Conservation (phyloP, 2,888 invertebrate genomes). For the Dynastes hyllus region DNA sequence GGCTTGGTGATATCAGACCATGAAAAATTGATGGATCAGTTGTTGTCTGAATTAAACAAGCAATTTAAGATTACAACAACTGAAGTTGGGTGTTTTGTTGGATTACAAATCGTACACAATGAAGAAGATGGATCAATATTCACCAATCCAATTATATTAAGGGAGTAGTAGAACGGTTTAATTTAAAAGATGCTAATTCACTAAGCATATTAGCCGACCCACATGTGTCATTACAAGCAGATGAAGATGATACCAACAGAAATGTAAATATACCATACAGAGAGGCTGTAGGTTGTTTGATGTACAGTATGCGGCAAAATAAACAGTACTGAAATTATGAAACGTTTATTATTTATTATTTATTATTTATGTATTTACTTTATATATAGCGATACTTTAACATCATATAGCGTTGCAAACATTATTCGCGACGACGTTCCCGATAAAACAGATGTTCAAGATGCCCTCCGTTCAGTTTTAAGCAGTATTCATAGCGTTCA, state of each 20-base stretch:
- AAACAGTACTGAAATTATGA: too few relatives aligned
- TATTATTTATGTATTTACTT: too few relatives aligned
- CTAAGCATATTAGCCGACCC: conserved; percentile 53
- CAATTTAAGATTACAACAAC: conserved; percentile 4
- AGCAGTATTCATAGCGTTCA: too few relatives aligned
- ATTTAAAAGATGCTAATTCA: conserved; percentile 52
- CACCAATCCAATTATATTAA: conserved; percentile 5
- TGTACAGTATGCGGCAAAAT: too few relatives aligned
- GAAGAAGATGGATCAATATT: conserved; percentile 50
- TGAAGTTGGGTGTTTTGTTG: not conserved
- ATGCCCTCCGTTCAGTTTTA: too few relatives aligned
- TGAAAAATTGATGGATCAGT: conserved; percentile 52
- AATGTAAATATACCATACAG: conserved; percentile 38
- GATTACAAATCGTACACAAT: not conserved
- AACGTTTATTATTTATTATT: too few relatives aligned
- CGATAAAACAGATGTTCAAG: too few relatives aligned
- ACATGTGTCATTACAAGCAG: not conserved
- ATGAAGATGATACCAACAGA: not conserved
- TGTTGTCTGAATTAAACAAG: conserved; percentile 50
- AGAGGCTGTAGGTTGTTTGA: conserved; percentile 55
- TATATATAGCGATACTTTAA: too few relatives aligned
- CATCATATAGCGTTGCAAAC: too few relatives aligned
- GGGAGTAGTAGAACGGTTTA: conserved; percentile 52
- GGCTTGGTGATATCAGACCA: conserved; percentile 57
- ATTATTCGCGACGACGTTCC: too few relatives aligned